These are phyloP conservation scores for Drosophila varians DNA, from an alignment of 1,140 invertebrate genomes.

Conservation along the genomic window DNA sequence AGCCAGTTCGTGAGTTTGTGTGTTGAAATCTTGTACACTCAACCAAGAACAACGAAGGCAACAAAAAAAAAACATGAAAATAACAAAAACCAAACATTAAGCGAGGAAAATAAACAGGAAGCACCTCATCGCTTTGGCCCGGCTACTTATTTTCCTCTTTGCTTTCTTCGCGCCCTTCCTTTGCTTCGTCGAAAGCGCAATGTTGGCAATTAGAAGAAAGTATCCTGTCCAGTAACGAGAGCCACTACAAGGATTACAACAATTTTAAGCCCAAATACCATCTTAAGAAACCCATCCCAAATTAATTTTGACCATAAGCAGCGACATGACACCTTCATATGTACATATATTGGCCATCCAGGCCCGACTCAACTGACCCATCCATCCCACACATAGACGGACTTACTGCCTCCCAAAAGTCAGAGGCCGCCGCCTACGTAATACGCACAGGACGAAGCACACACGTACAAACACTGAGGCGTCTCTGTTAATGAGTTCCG, in stretches of 20 bases:
- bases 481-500: slow-evolving; percentile 55
- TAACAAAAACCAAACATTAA: slow-evolving; percentile 60
- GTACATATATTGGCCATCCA: slow-evolving; percentile 10
- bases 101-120: slow-evolving; percentile 72
- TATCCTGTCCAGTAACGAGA: slow-evolving; percentile 28
- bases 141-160: not conserved
- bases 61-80: slow-evolving; percentile 27
- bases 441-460: not conserved
- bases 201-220: slow-evolving; percentile 56
- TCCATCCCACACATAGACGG: slow-evolving; percentile 2
- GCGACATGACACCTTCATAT: not conserved
- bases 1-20: slow-evolving; percentile 26
- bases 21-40: slow-evolving; percentile 42
- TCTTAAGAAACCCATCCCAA: too few relatives aligned
- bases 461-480: slow-evolving; percentile 27
- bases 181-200: slow-evolving; percentile 55
- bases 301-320: too few relatives aligned
- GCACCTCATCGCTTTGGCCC: slow-evolving; percentile 23
- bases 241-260: too few relatives aligned
- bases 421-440: not conserved
- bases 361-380: slow-evolving; percentile 8
- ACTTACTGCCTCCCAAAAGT: too few relatives aligned
- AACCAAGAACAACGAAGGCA: slow-evolving; percentile 47
- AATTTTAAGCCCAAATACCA: too few relatives aligned
- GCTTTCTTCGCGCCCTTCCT: slow-evolving; percentile 3